Percentiles rank a stretch among this genome's conserved stretches.
Evolutionary conservation across 2,113 vertebrate species (phyloP).

Genomic region (Scopus umbretta): DNA sequence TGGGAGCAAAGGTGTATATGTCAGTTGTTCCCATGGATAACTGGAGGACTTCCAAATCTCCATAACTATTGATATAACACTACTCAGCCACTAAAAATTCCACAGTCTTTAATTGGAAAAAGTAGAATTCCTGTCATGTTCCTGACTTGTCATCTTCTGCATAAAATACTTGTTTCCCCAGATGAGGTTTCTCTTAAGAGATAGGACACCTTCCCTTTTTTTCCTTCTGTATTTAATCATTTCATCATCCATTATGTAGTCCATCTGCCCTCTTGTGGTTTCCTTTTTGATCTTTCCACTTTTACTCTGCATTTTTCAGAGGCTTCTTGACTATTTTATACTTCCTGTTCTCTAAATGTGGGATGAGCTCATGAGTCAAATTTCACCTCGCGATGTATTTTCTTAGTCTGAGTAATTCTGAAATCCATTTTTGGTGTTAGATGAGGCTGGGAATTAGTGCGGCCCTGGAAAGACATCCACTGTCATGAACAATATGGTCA

Average conservation of each 20-base stretch:
- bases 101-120: neutral
- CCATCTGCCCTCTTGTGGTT: conserved; percentile 63
- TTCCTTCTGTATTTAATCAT: conserved; percentile 15
- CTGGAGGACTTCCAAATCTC: neutral
- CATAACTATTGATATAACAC: neutral
- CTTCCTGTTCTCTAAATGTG: conserved; percentile 27
- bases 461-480: neutral
- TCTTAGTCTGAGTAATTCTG: conserved; percentile 22
- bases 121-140: neutral
- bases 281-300: conserved; percentile 64
- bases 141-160: neutral
- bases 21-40: neutral
- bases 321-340: conserved; percentile 40
- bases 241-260: conserved; percentile 59
- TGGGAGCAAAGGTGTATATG: neutral
- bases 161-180: conserved; percentile 7
- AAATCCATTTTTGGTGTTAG: conserved; percentile 31
- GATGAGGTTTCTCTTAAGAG: conserved; percentile 6
- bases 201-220: neutral
- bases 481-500: neutral
- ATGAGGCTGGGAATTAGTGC: neutral
- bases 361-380: conserved; percentile 36
- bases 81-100: neutral
- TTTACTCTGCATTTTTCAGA: conserved; percentile 44
- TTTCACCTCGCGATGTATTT: conserved; percentile 17